Base-by-base conservation (phyloP, 2,797 vertebrate species). In the Distichodus sexfasciatus region DNA sequence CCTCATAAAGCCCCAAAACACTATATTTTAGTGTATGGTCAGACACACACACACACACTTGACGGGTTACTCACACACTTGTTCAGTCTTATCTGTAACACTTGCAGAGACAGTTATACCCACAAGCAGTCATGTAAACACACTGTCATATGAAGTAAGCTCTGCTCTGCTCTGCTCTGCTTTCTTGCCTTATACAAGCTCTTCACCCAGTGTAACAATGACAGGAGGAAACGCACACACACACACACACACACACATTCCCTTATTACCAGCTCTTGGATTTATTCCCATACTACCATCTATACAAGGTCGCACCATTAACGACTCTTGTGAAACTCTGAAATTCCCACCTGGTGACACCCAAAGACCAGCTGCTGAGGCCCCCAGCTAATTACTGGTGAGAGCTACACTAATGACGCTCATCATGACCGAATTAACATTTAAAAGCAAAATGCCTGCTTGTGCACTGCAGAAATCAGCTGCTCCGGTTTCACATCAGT, bases 61-160 rank as follows among this genome's bases (percentile, higher is more conserved):
- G n/a, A n/a, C n/a, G n/a, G n/a, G n/a, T n/a, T n/a, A n/a, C n/a
- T n/a, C n/a, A n/a, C n/a, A n/a, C n/a, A n/a, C n/a, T n/a, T n/a
- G n/a, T n/a, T n/a, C n/a, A n/a, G 46, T 47, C 54, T 62, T 35
- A 41, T 43, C n/a, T 44, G 9, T 31, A 19, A 9, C n/a, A n/a
- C n/a, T n/a, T n/a, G 19, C 57, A 47, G 12, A 51, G 36, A 51
- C 11, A 69, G 54, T 63, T 68, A 40, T 31, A 54, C 47, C 38
- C 24, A 10, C 33, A 29, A n/a, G 38, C 12, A 48, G 21, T 38
- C 33, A 19, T 23, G 46, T 33, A 66, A 63, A 51, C 31, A 41
- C 15, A 31, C 11, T 5, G 58, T 35, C 28, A 1, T 4, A 2
- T 8, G 4, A 46, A 35, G 54, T 36, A 38, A 57, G 17, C 54